Conservation (phyloP, 1,140 invertebrate genomes). For the Panonychus citri region DNA sequence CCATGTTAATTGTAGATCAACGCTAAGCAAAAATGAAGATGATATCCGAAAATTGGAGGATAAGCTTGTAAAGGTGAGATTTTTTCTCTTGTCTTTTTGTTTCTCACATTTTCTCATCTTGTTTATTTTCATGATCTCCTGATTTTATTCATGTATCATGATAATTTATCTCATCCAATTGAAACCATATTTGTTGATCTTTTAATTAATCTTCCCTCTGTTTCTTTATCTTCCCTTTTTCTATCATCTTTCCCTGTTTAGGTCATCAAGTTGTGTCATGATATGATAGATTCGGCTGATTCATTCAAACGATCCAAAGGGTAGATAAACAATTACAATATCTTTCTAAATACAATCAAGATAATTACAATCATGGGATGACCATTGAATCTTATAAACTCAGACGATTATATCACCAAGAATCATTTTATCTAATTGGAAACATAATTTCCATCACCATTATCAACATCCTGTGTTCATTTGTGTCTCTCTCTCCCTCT, state of each 20-base stretch:
- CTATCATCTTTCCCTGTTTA: constrained; percentile 22
- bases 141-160: too few species aligned
- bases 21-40: constrained; percentile 54
- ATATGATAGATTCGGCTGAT: constrained; percentile 67
- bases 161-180: too few species aligned
- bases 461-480: too few species aligned
- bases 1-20: constrained; percentile 44
- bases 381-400: too few species aligned
- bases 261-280: constrained; percentile 51
- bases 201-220: neutral
- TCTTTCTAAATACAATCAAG: too few species aligned
- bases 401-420: too few species aligned
- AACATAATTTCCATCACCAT: too few species aligned
- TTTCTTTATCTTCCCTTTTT: constrained; percentile 4
- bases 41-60: constrained; percentile 62
- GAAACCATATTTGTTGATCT: too few species aligned
- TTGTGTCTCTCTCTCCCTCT: too few species aligned
- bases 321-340: constrained; percentile 24
- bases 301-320: constrained; percentile 60
- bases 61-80: constrained; percentile 52
- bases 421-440: too few species aligned
- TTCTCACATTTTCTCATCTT: neutral
- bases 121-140: neutral
- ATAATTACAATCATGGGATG: too few species aligned
- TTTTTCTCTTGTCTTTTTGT: neutral